Percentiles rank a stretch among this genome's conserved stretches.
phyloP scores from a whole-genome alignment of 2,888 invertebrate species.

The Orchesella flavescens region DNA sequence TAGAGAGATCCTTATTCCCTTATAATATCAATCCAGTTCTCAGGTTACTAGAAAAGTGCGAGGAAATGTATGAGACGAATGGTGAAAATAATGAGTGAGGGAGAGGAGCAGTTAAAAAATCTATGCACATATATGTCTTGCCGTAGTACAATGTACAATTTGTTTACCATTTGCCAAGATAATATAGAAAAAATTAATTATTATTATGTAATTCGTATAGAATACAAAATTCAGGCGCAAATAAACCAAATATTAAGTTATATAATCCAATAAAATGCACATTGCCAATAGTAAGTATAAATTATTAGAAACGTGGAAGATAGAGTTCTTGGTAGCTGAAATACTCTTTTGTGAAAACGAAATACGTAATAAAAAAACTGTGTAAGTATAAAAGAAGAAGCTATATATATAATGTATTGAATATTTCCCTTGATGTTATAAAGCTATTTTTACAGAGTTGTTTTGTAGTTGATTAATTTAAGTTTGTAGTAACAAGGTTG shows the following conservation, averaged over 20 bases:
- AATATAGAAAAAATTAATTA: not conserved
- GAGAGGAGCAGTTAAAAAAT: not conserved
- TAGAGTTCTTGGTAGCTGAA: not conserved
- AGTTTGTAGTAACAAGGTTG: not conserved
- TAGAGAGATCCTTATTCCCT: slow-evolving; percentile 87
- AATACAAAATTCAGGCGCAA: slow-evolving; percentile 13
- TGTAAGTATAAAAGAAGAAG: slow-evolving; percentile 5
- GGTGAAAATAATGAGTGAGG: slow-evolving; percentile 73
- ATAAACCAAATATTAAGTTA: slow-evolving; percentile 53
- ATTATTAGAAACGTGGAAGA: no score
- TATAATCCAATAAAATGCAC: not conserved
- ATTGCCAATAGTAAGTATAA: not conserved
- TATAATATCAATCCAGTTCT: slow-evolving; percentile 92
- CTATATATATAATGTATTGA: not conserved
- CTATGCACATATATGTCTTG: slow-evolving; percentile 27
- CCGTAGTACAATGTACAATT: slow-evolving; percentile 63
- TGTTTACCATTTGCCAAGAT: slow-evolving; percentile 64
- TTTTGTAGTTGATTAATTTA: not conserved
- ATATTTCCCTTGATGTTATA: not conserved
- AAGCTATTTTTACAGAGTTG: slow-evolving; percentile 3
- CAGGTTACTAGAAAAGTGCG: slow-evolving; percentile 87
- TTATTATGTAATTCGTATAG: slow-evolving; percentile 28
- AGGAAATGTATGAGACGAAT: slow-evolving; percentile 88
- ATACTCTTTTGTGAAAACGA: not conserved
- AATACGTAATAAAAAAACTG: slow-evolving; percentile 20